Percentiles rank a stretch among this genome's conserved stretches.
phyloP scores from a whole-genome alignment of 2,113 vertebrate genomes.

The Merops nubicus region DNA sequence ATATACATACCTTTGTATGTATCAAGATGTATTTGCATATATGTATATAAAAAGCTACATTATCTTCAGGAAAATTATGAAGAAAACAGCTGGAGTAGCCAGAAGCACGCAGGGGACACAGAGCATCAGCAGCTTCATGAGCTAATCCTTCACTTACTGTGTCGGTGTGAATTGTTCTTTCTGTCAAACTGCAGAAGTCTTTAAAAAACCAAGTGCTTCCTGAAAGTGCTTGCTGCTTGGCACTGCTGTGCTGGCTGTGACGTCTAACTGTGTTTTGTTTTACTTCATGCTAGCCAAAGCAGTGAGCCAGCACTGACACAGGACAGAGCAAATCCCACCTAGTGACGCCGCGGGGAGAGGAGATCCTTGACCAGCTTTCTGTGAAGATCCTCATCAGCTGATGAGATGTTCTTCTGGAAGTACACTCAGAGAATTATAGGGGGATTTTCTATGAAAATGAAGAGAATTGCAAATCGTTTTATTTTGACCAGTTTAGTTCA shows the following conservation, averaged over 20 bases:
- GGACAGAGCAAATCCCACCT: background rate
- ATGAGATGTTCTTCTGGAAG: background rate
- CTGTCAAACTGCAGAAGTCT: background rate
- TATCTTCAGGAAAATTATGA: background rate
- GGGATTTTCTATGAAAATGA: conserved; percentile 47
- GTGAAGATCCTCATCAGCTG: background rate
- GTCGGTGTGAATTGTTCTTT: background rate
- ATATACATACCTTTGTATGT: too few species aligned
- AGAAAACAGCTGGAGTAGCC: background rate
- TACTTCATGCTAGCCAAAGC: conserved; percentile 86
- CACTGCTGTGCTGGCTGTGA: rapidly evolving
- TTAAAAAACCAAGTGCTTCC: background rate
- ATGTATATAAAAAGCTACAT: background rate
- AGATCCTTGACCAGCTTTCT: conserved; percentile 1
- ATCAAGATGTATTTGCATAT: background rate
- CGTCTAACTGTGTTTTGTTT: conserved; percentile 65
- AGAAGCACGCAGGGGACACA: background rate
- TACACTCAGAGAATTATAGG: background rate
- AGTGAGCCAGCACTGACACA: conserved; percentile 83
- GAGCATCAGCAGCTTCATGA: background rate
- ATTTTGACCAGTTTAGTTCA: conserved; percentile 68
- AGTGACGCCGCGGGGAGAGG: background rate
- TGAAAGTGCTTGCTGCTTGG: background rate
- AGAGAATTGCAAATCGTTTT: conserved; percentile 19
- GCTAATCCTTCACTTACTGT: rapidly evolving